phyloP scores from a whole-genome alignment of 2,888 invertebrate genomes.

The Allacma fusca region DNA sequence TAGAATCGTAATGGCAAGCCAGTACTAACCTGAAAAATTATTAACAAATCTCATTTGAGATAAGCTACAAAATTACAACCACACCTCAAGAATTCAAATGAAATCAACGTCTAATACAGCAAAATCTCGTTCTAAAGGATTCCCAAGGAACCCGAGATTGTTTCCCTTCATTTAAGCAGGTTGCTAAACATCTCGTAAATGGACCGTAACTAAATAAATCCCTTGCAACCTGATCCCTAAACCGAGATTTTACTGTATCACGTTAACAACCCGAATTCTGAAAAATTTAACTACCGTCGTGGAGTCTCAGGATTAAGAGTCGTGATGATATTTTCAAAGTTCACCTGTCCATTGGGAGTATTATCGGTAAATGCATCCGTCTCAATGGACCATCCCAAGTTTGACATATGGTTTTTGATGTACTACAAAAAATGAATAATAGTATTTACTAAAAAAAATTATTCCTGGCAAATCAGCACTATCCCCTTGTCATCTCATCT shows the following conservation, averaged over 20 bases:
- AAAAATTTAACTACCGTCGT: slow-evolving; percentile 60
- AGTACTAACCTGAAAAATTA: slow-evolving; percentile 70
- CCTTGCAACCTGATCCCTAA: neutral
- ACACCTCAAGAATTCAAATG: neutral
- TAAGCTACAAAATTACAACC: neutral
- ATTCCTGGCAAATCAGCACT: neutral
- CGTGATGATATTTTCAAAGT: slow-evolving; percentile 87
- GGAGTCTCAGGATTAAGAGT: slow-evolving; percentile 77
- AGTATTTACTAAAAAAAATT: too few relatives aligned
- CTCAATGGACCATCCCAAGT: slow-evolving; percentile 80
- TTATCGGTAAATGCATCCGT: slow-evolving; percentile 75
- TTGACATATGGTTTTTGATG: slow-evolving; percentile 72
- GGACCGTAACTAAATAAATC: too few relatives aligned
- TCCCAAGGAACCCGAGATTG: too few relatives aligned
- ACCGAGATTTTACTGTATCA: neutral
- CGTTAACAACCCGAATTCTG: slow-evolving; percentile 43
- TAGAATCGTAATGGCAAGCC: slow-evolving; percentile 92
- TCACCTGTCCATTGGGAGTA: slow-evolving; percentile 80
- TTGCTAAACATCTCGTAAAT: too few relatives aligned
- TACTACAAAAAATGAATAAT: slow-evolving; percentile 66
- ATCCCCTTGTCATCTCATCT: too few relatives aligned
- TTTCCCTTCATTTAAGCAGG: too few relatives aligned
- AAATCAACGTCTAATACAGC: too few relatives aligned
- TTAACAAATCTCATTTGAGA: neutral
- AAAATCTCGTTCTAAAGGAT: too few relatives aligned